Conservation (phyloP, 2,888 invertebrate genomes). For the Megaustenia siamemsis region DNA sequence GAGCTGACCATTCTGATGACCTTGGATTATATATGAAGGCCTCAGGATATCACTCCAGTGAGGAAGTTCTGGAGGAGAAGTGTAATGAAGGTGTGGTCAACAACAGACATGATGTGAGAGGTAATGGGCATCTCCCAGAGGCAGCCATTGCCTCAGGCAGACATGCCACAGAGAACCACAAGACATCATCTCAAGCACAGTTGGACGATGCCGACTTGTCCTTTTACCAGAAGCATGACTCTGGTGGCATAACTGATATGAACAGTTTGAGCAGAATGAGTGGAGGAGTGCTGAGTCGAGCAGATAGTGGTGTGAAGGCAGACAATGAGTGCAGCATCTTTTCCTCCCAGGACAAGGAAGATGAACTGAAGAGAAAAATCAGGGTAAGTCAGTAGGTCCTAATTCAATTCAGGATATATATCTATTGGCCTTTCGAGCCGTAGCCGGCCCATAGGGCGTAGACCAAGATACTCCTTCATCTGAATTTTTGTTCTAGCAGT, state of each 20-base stretch:
- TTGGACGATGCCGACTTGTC: slow-evolving; percentile 14
- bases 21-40: slow-evolving; percentile 10
- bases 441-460: no score
- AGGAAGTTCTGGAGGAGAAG: slow-evolving; percentile 13
- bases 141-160: background rate
- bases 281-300: background rate
- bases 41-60: background rate
- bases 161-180: background rate
- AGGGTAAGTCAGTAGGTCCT: slow-evolving; percentile 41
- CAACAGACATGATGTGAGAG: background rate
- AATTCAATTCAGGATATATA: no score
- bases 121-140: background rate
- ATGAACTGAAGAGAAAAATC: slow-evolving; percentile 66
- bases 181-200: background rate
- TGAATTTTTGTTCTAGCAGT: no score
- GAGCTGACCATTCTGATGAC: background rate
- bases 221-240: background rate
- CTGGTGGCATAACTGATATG: background rate
- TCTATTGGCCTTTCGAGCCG: no score
- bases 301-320: background rate
- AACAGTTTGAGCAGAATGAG: background rate
- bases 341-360: slow-evolving; percentile 68
- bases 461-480: no score
- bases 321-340: slow-evolving; percentile 61
- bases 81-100: background rate